phyloP scores from a whole-genome alignment of 2,113 vertebrate species.

The Puffinus mauretanicus region DNA sequence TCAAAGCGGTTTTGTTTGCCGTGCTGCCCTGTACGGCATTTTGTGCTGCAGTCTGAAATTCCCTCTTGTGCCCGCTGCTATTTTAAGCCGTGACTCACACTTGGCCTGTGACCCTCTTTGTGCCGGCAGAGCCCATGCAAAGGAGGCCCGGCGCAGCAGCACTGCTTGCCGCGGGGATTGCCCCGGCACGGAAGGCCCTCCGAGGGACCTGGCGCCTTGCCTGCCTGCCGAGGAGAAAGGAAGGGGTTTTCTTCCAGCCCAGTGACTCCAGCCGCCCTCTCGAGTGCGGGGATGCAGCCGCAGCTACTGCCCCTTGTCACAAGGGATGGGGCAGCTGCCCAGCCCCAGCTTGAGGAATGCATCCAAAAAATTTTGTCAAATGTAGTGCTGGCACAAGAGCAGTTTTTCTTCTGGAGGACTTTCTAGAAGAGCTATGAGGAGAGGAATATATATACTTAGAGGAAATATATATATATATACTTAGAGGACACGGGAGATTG shows the following conservation, averaged over 20 bases:
- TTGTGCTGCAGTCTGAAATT: background rate
- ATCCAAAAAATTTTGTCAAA: background rate
- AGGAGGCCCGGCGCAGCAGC: background rate
- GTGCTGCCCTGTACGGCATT: background rate
- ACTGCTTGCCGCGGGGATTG: background rate
- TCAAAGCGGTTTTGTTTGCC: background rate
- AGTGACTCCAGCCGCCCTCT: background rate
- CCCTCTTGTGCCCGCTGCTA: background rate
- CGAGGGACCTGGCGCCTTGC: background rate
- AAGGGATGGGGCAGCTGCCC: background rate
- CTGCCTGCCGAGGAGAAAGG: background rate
- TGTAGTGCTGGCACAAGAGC: background rate
- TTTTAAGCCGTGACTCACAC: slow-evolving; percentile 10
- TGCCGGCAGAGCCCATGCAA: background rate
- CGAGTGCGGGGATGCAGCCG: background rate
- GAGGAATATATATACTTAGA: background rate
- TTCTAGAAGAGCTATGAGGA: background rate
- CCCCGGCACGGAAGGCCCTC: background rate
- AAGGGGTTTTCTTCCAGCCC: background rate
- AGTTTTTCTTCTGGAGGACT: background rate
- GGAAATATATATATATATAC: background rate
- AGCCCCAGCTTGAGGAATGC: background rate
- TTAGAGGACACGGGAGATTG: background rate
- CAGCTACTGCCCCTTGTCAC: background rate
- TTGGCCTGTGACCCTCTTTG: slow-evolving; percentile 14